phyloP scores from a whole-genome alignment of 2,797 vertebrate genomes.

The Rhinoraja longicauda region DNA sequence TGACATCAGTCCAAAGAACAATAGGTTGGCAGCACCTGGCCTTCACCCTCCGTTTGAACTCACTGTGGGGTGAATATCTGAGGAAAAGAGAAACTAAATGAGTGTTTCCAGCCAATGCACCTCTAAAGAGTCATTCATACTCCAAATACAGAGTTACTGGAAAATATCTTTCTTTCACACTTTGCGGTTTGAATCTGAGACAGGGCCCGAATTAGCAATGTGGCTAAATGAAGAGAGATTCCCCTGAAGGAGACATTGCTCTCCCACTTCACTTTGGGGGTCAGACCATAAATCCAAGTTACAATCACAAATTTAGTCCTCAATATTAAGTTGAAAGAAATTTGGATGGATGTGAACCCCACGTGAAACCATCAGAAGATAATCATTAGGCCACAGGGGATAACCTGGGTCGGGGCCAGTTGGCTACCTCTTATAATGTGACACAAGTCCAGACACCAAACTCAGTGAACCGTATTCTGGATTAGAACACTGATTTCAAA shows the following conservation, averaged over 20 bases:
- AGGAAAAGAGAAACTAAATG: neutral
- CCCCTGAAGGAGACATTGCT: neutral
- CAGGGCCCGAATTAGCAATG: neutral
- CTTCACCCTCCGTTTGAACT: neutral
- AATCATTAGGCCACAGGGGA: neutral
- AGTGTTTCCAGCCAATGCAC: neutral
- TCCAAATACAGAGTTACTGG: neutral
- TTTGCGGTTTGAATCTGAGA: neutral
- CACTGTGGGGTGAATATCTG: neutral
- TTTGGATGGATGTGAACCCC: neutral
- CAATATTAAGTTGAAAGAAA: neutral
- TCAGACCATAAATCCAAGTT: neutral
- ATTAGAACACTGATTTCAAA: neutral
- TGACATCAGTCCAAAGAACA: too few species aligned
- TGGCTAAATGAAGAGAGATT: neutral
- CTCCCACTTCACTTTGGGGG: neutral
- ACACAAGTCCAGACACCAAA: neutral
- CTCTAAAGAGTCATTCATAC: neutral
- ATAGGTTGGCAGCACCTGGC: neutral
- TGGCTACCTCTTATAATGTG: neutral
- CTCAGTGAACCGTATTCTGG: neutral
- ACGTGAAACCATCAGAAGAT: neutral
- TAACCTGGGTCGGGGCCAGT: neutral
- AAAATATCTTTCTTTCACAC: neutral
- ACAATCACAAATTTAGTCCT: neutral